These are phyloP conservation scores for Pocota personata DNA, from an alignment of 2,888 invertebrate species.

Conservation along the genomic window DNA sequence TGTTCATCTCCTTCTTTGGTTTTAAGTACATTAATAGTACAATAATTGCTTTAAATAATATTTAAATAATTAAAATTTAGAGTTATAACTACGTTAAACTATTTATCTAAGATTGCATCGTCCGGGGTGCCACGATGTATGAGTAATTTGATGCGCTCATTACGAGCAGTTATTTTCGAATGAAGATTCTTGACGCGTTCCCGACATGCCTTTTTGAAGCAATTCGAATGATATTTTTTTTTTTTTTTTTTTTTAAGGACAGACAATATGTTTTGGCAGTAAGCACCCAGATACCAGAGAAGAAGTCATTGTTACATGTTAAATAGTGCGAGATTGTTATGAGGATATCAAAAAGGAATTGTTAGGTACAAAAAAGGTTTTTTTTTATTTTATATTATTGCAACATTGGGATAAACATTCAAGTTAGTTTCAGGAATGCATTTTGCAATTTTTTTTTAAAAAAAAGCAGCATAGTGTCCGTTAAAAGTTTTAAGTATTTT, in stretches of 20 bases:
- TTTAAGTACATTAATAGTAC: slow-evolving; percentile 40
- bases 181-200: slow-evolving; percentile 93
- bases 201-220: slow-evolving; percentile 88
- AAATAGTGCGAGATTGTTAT: slow-evolving; percentile 72
- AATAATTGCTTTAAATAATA: slow-evolving; percentile 7
- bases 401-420: slow-evolving; percentile 44
- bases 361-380: slow-evolving; percentile 8
- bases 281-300: slow-evolving; percentile 76
- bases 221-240: slow-evolving; percentile 26
- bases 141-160: slow-evolving; percentile 94
- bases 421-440: slow-evolving; percentile 31
- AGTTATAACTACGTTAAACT: slow-evolving; percentile 51
- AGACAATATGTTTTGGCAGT: slow-evolving; percentile 60
- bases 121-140: slow-evolving; percentile 94
- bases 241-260: not conserved
- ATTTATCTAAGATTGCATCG: slow-evolving; percentile 86
- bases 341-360: slow-evolving; percentile 37
- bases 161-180: slow-evolving; percentile 93
- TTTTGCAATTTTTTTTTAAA: not conserved
- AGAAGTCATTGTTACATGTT: slow-evolving; percentile 71
- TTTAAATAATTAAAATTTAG: slow-evolving; percentile 29
- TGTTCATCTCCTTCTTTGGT: slow-evolving; percentile 18
- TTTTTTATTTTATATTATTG: slow-evolving; percentile 19
- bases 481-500: slow-evolving; percentile 42
- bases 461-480: slow-evolving; percentile 52